Base-by-base conservation (phyloP, 2,888 invertebrate genomes). In the Tethea ocularis region DNA sequence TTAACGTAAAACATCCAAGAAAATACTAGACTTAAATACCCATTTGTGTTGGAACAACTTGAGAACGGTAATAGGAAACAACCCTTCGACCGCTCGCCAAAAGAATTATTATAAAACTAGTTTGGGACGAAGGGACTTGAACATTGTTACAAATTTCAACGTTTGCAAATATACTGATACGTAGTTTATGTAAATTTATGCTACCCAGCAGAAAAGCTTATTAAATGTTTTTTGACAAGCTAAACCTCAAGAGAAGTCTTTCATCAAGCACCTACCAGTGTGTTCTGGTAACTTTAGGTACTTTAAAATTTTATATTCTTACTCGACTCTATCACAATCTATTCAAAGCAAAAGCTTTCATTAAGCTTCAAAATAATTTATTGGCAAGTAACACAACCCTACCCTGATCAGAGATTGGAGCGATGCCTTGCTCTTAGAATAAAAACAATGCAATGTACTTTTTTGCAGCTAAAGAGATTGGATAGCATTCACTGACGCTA, bases 381-480 rank as follows among this genome's bases (percentile, higher is more conserved):
- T 11, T 33, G 8, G 8, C 7, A 1, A 33, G 29, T 33, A 33
- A 4, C n/a, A n/a, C n/a, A 38, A n/a, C 38, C 38, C n/a, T 38
- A 38, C n/a, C n/a, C n/a, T 38, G 20, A 33, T 23, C 55, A 22
- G 41, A 33, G 26, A 33, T 67, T 68, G 65, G 70, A 70, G 58
- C 58, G 51, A 38, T 60, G 68, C 67, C 69, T 68, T 66, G 54
- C 65, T 69, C 71, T 81, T 80, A 74, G 72, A 80, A 78, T 77
- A 74, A 71, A 74, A 78, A 78, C 75, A 76, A 61, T 64, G 62
- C 71, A 75, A 77, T 69, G 72, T 74, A 78, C 75, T 73, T 74
- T 78, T 82, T 74, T 72, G 71, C 67, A 62, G 63, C 71, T 78
- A 77, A 75, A 79, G 75, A 83, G 81, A 84, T 84, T 83, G 84